Evolutionary conservation across 2,113 vertebrate species (phyloP), one percentile per base, ranked within the genome.

Genomic region (Eptesicus fuscus): DNA sequence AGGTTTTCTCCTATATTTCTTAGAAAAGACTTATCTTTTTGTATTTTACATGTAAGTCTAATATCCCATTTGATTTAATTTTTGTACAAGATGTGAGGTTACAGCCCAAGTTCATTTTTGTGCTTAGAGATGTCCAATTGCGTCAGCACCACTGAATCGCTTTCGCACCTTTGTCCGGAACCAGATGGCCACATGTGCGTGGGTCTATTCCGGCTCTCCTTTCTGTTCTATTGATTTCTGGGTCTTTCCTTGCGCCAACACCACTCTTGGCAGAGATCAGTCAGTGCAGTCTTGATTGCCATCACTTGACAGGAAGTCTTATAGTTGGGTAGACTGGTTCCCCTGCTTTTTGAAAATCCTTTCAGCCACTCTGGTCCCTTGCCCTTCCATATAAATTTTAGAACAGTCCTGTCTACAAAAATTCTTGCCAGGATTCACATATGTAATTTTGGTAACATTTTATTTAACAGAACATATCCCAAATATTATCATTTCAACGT

Each of bases 231-330:
- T 30, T 0, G 9, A 9, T 11, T 44, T 16, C 87, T 10, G 40
- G 2, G 25, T 40, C 74, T 1, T 0, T 40, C 56, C 44, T 20
- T 44, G 30, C 1, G 5, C 53, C 53, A 17, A 3, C 18, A 23
- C 70, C n/a, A 12, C 11, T 1, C 28, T 6, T 1, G 10, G 17
- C 5, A 8, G 42, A 32, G 5, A 1, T 4, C 28, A 4, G 0
- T 5, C 76, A 69, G 13, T 0, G 8, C 86, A 0, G 40, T 6
- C 44, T 2, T 35, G 7, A 10, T 1, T 47, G 13, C 47, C 35
- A 3, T 0, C 6, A 22, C 25, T 22, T 53, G 3, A 42, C 1
- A 7, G 7, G 7, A 9, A 56, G 35, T 10, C 59, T 32, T 3
- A 4, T 13, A 49, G 5, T 0, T 0, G 3, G 13, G 12, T 11